phyloP scores from a whole-genome alignment of 2,888 invertebrate species.

The Eugnorisma glareosa region DNA sequence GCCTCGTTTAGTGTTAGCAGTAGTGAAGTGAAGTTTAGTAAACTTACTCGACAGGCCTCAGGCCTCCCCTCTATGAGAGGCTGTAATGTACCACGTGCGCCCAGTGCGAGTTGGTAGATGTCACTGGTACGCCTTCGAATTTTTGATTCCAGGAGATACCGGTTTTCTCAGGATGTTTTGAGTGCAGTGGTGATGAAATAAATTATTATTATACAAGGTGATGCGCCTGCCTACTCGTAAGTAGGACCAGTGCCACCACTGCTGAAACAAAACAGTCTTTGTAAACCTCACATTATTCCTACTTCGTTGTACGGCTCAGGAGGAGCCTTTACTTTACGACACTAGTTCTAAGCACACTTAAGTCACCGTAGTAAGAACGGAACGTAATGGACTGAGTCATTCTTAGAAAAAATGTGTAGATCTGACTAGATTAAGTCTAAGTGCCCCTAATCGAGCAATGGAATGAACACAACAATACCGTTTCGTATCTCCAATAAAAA shows the following conservation, averaged over 20 bases:
- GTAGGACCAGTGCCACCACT: not conserved
- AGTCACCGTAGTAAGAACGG: conserved; percentile 19
- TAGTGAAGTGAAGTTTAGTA: not conserved
- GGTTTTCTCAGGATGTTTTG: not conserved
- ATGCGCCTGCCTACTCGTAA: not conserved
- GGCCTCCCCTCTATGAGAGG: not conserved
- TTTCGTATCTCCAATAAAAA: not conserved
- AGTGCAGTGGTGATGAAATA: not conserved
- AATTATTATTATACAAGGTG: not conserved
- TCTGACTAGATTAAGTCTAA: conserved; percentile 34
- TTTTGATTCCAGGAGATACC: not conserved
- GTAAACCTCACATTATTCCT: conserved; percentile 15
- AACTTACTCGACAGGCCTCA: not conserved
- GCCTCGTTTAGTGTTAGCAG: not conserved
- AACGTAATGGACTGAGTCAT: conserved; percentile 34
- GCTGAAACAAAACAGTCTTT: not conserved
- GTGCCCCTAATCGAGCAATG: conserved; percentile 3
- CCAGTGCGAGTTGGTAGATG: not conserved
- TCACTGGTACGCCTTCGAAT: not conserved
- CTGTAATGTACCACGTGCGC: not conserved
- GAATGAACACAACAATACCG: not conserved
- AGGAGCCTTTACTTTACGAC: conserved; percentile 36
- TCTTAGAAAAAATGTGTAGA: conserved; percentile 34
- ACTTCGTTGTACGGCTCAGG: conserved; percentile 23
- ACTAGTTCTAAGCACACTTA: conserved; percentile 37